phyloP scores from a whole-genome alignment of 92 coral and sea anemone genomes.

The Epizoanthus stellaris region DNA sequence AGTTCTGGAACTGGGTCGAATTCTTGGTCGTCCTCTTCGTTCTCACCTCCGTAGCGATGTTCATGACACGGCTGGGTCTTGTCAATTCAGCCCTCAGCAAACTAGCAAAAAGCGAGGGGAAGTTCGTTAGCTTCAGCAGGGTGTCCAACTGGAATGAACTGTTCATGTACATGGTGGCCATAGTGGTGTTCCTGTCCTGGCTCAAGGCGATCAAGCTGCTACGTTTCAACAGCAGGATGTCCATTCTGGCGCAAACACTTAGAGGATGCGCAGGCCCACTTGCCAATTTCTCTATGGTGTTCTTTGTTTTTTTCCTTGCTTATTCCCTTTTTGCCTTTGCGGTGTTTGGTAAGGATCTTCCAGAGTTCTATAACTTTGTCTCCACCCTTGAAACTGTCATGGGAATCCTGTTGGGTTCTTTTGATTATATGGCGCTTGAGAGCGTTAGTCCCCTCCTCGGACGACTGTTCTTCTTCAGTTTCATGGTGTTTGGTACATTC shows the following conservation, averaged over 20 bases:
- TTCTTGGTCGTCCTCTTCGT: slow-evolving; percentile 73
- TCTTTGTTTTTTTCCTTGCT: slow-evolving; percentile 83
- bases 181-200: slow-evolving; percentile 88
- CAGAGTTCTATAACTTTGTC: slow-evolving; percentile 69
- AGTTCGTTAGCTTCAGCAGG: slow-evolving; percentile 80
- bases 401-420: slow-evolving; percentile 88
- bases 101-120: slow-evolving; percentile 64
- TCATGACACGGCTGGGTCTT: slow-evolving; percentile 75
- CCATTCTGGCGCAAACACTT: slow-evolving; percentile 80
- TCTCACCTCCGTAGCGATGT: slow-evolving; percentile 80
- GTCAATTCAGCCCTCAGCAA: slow-evolving; percentile 70
- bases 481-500: slow-evolving; percentile 91
- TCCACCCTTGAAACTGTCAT: slow-evolving; percentile 85
- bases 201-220: slow-evolving; percentile 85
- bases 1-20: slow-evolving; percentile 91
- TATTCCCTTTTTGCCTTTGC: slow-evolving; percentile 89
- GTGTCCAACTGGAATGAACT: slow-evolving; percentile 90
- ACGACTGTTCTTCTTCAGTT: slow-evolving; percentile 84
- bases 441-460: slow-evolving; percentile 81
- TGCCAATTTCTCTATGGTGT: slow-evolving; percentile 85
- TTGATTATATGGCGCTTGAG: slow-evolving; percentile 80
- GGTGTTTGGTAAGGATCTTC: slow-evolving; percentile 80
- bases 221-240: slow-evolving; percentile 85
- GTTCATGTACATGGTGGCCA: slow-evolving; percentile 79
- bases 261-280: slow-evolving; percentile 87